phyloP scores from a whole-genome alignment of 1,140 invertebrate species.

The Brachionus sp. region DNA sequence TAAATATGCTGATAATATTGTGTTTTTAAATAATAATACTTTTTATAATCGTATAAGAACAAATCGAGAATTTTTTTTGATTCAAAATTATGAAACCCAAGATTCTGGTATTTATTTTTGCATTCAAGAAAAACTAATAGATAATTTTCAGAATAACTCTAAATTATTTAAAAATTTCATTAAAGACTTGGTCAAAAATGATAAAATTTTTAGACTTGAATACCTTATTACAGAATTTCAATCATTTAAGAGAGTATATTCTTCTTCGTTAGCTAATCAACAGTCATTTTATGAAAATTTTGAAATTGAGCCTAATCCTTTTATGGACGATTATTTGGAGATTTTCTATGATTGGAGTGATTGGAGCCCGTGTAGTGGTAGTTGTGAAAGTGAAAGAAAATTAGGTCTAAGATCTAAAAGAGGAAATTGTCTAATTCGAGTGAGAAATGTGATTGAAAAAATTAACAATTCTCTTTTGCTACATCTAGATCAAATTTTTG shows the following conservation, averaged over 20 bases:
- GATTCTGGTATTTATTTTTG: neutral
- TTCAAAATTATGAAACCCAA: neutral
- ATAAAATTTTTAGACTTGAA: neutral
- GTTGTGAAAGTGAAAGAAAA: neutral
- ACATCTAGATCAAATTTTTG: neutral
- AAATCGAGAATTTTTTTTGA: neutral
- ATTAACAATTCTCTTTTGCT: neutral
- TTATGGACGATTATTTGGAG: neutral
- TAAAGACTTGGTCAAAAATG: neutral
- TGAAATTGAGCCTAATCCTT: neutral
- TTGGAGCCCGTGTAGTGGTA: neutral
- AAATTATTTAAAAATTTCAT: neutral
- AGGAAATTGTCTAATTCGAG: neutral
- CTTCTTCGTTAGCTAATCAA: neutral
- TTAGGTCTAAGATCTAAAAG: neutral
- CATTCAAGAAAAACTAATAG: neutral
- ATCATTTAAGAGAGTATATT: neutral
- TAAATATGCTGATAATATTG: neutral
- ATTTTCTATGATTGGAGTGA: neutral
- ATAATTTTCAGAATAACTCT: neutral
- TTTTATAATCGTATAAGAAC: neutral
- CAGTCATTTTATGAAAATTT: neutral
- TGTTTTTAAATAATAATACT: neutral
- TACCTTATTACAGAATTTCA: neutral
- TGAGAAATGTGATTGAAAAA: neutral